Evolutionary conservation across 2,888 invertebrate genomes (phyloP).

Genomic region (Meteorus cinctellus): DNA sequence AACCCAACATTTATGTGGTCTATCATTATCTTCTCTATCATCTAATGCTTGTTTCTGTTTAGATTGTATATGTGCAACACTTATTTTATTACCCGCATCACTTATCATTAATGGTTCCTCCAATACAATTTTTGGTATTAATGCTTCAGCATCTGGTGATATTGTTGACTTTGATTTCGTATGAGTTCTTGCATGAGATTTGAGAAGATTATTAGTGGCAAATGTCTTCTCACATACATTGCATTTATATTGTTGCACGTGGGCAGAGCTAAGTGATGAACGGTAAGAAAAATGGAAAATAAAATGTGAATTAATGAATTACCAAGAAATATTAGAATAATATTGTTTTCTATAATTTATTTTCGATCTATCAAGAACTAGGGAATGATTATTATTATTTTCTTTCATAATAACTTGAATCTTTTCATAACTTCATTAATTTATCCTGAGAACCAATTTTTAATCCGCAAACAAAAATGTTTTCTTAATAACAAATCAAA

Average conservation of each 20-base stretch:
- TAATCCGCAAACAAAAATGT: too few relatives aligned
- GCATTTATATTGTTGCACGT: constrained; percentile 70
- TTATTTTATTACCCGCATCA: constrained; percentile 68
- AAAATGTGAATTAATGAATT: neutral
- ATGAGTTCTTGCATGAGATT: constrained; percentile 70
- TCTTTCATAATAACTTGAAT: too few relatives aligned
- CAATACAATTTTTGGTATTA: constrained; percentile 73
- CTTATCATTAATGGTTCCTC: constrained; percentile 77
- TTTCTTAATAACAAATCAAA: too few relatives aligned
- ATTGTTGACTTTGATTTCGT: constrained; percentile 56
- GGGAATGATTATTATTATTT: too few relatives aligned
- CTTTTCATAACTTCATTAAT: too few relatives aligned
- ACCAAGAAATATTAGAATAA: neutral
- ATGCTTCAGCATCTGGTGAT: constrained; percentile 60
- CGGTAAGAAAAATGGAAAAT: constrained; percentile 44
- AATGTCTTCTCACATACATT: constrained; percentile 70
- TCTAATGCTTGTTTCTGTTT: constrained; percentile 63
- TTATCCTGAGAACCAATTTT: too few relatives aligned
- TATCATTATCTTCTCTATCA: constrained; percentile 59
- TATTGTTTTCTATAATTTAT: too few relatives aligned
- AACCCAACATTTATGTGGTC: constrained; percentile 74
- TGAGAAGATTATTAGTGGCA: constrained; percentile 66
- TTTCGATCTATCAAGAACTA: too few relatives aligned
- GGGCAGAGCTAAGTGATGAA: constrained; percentile 49
- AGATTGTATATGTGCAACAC: constrained; percentile 62